phyloP scores from a whole-genome alignment of 2,797 vertebrate genomes.

The Aldrovandia affinis region DNA sequence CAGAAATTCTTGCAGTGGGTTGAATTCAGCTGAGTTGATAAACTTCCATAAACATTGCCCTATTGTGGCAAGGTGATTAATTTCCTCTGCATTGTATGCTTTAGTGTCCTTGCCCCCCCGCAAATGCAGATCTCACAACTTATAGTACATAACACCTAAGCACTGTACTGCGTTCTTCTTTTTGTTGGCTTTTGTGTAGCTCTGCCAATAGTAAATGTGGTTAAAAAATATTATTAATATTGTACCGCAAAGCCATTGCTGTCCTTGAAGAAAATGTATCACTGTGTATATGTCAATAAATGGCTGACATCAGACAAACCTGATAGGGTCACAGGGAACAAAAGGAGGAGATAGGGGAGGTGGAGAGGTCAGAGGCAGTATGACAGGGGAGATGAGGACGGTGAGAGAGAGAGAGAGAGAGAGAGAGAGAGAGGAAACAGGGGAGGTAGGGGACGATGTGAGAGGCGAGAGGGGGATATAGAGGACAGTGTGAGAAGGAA shows the following conservation, averaged over 20 bases:
- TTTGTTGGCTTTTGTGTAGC: neutral
- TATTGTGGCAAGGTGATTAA: neutral
- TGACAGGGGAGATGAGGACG: neutral
- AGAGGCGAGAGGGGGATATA: too few relatives aligned
- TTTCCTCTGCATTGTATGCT: neutral
- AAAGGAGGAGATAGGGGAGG: slow-evolving; percentile 20
- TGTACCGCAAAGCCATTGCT: slow-evolving; percentile 7
- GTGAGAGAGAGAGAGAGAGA: slow-evolving; percentile 7
- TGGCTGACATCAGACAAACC: slow-evolving; percentile 66
- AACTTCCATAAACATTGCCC: neutral
- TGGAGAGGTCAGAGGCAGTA: neutral
- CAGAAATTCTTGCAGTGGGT: neutral
- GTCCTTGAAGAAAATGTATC: slow-evolving; percentile 13
- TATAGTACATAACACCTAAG: slow-evolving; percentile 3
- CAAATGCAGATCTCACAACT: neutral
- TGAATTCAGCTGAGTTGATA: slow-evolving; percentile 6
- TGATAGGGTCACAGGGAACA: slow-evolving; percentile 55
- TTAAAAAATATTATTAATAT: slow-evolving; percentile 1
- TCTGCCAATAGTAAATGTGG: neutral
- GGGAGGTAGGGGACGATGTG: neutral
- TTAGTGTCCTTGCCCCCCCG: neutral
- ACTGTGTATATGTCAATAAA: slow-evolving; percentile 63
- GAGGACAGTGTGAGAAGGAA: neutral
- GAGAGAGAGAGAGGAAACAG: neutral
- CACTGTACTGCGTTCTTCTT: neutral